Evolutionary conservation across 2,888 invertebrate species (phyloP), one percentile per base, ranked within the genome.

Genomic region (Hirudinaria manillensis): DNA sequence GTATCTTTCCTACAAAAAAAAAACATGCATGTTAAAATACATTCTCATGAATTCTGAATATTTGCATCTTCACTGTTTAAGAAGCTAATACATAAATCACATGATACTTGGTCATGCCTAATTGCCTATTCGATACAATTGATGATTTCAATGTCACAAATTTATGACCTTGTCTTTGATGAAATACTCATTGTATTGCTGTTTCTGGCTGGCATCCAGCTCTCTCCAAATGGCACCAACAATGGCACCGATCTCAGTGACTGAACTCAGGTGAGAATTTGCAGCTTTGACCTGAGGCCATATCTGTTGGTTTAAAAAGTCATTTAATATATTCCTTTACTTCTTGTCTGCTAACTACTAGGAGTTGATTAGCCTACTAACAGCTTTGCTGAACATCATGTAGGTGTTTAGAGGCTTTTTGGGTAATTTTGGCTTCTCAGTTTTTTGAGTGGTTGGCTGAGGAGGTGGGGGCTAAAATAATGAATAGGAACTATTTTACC

Each of bases 381-480:
- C 80, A 51, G 80, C 77, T 71, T 80, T 80, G 72, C 80, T 80
- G 76, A 79, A 80, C 51, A 79, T 65, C 80, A 80, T 80, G 70
- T 80, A 80, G 3, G 80, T 79, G 6, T 79, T 80, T 21, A 80
- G 76, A 13, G 80, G 80, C 70, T 78, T 78, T 74, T 78, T 78
- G 10, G 80, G 80, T 27, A 77, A 78, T 65, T 79, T 79, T 7
- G 74, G 77, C 51, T 55, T 65, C 1, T 76, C 76, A 32, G 73
- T 27, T 55, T 73, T 73, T 61, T 72, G 72, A 53, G 32, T 53
- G 24, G 53, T 19, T 55, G 32, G 61, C n/a, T 53, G 73, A 34
- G 27, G 61, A 68, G 27, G 61, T 61, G 24, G 53, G 21, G 53
- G 61, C 61, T 61, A 61, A 61, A 45, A 45, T 10, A 7, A 45